Base-by-base conservation (phyloP, 2,797 vertebrate species). In the Acipenser ruthenus region DNA sequence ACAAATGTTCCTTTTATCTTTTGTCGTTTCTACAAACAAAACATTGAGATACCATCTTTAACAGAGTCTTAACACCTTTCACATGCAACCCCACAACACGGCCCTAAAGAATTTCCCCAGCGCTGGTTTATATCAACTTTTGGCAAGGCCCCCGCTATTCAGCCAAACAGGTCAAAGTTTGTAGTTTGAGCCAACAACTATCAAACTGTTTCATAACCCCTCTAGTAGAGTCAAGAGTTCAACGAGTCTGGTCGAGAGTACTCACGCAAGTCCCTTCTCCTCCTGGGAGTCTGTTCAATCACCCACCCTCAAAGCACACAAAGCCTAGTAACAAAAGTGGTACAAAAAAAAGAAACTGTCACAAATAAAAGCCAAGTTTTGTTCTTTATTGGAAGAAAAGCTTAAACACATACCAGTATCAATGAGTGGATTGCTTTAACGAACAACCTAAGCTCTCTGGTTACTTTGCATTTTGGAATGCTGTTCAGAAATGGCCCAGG, bases 101-200 rank as follows among this genome's bases (percentile, higher is more conserved):
- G 66, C 69, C 66, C 64, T 71, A 73, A 71, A 77, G 74, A 65
- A 60, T 59, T 77, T 77, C 69, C 65, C 18, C 53, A 47, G 74
- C 70, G 73, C 65, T 74, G 77, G 68, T 75, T 77, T 72, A 73
- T 68, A 82, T 76, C 72, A 78, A 77, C 51, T 67, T 73, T 78
- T 79, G 78, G 77, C 77, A 79, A 12, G 0, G 47, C 65, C 76
- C 72, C 76, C 73, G 71, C 67, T 74, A 64, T 70, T 78, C 4
- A 1, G 69, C 65, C 71, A 72, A 78, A 77, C 69, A 66, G 80
- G 82, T 77, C 79, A 82, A 82, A 82, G 80, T 81, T 72, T 77
- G 69, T 49, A 73, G 62, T 74, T 71, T 70, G 68, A 82, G 59
- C 72, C 75, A 67, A 63, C 63, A 67, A 60, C 56, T 65, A 64